phyloP scores from a whole-genome alignment of 2,888 invertebrate genomes.

The Melieria crassipennis region DNA sequence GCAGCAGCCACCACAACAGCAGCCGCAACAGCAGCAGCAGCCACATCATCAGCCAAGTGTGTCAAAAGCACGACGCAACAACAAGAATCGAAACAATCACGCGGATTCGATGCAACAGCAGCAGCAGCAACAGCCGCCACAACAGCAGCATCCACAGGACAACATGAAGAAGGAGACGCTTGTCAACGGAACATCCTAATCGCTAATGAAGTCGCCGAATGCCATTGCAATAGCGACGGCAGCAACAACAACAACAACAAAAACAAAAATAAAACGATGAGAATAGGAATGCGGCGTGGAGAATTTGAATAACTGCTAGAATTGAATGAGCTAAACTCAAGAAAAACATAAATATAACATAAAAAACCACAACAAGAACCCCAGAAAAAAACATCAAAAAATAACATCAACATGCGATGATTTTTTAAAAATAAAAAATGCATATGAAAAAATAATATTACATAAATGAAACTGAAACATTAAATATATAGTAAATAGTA shows the following conservation, averaged over 20 bases:
- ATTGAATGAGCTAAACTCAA: constrained; percentile 29
- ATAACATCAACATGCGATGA: constrained; percentile 16
- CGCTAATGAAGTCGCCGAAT: constrained; percentile 38
- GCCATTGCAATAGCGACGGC: constrained; percentile 16
- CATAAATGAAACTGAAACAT: constrained; percentile 34
- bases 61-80: constrained; percentile 60
- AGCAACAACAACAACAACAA: constrained; percentile 18
- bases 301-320: constrained; percentile 19
- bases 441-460: constrained; percentile 43
- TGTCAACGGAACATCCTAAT: constrained; percentile 66
- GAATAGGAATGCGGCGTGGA: constrained; percentile 19
- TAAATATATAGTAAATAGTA: constrained; percentile 32
- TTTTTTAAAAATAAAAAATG: constrained; percentile 37
- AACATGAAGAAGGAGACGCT: constrained; percentile 62
- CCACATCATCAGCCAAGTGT: constrained; percentile 46
- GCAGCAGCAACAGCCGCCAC: constrained; percentile 44
- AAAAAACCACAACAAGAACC: constrained; percentile 7
- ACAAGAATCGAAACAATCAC: constrained; percentile 60
- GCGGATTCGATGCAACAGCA: constrained; percentile 47
- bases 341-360: constrained; percentile 12
- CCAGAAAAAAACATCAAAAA: constrained; percentile 9
- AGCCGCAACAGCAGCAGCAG: constrained; percentile 47
- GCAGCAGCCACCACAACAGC: constrained; percentile 41
- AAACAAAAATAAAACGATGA: constrained; percentile 25
- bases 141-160: constrained; percentile 52